These are phyloP conservation scores for Salvelinus namaycush DNA, from an alignment of 2,113 vertebrate genomes.

Conservation along the genomic window DNA sequence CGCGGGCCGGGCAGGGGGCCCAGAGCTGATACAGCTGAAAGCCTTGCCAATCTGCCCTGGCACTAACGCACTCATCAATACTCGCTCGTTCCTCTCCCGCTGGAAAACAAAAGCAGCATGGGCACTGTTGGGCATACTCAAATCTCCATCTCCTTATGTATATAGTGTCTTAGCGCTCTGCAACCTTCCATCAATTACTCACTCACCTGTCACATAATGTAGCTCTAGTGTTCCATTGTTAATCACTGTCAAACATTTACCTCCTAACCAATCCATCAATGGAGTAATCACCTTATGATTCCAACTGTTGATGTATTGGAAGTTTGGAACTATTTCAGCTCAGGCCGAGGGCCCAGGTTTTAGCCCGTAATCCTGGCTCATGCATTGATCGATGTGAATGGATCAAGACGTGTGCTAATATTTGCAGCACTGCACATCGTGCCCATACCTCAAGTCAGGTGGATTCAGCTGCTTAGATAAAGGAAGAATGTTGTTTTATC, in stretches of 20 bases:
- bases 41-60: conserved; percentile 37
- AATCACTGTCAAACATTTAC: conserved; percentile 21
- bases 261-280: conserved; percentile 22
- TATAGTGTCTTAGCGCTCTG: background rate
- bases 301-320: background rate
- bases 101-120: conserved; percentile 13
- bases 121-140: background rate
- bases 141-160: conserved; percentile 17
- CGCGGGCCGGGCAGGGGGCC: conserved; percentile 37
- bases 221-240: background rate
- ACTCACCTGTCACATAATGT: conserved; percentile 10
- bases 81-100: conserved; percentile 24
- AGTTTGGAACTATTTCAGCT: background rate
- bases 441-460: background rate
- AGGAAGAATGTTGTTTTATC: background rate
- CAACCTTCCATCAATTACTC: background rate
- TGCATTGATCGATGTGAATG: background rate
- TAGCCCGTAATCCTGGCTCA: background rate
- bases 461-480: background rate
- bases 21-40: conserved; percentile 58
- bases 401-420: background rate
- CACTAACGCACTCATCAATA: conserved; percentile 51
- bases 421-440: background rate
- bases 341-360: background rate
- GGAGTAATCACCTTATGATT: background rate